Evolutionary conservation across 2,797 vertebrate species (phyloP).

Genomic region (Diglossa cyanea): DNA sequence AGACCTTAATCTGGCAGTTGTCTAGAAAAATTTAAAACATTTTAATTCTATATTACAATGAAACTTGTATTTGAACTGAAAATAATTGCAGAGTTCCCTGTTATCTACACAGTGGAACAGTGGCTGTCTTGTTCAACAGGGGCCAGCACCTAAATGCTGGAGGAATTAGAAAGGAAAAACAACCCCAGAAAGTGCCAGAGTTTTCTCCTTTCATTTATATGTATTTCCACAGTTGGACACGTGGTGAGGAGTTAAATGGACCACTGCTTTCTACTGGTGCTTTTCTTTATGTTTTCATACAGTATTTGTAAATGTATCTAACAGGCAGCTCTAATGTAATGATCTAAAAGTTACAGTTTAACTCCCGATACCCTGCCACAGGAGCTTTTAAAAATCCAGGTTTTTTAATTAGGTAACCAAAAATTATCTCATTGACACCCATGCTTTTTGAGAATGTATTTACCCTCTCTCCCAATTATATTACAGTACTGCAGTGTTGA

Average conservation of each 20-base stretch:
- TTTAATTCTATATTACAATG: not conserved
- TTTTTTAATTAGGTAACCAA: not conserved
- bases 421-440: not conserved
- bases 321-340: not conserved
- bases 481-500: not conserved
- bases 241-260: not conserved
- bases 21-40: not conserved
- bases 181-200: not conserved
- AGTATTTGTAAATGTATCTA: not conserved
- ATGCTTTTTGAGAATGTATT: not conserved
- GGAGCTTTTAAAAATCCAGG: not conserved
- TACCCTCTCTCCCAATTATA: not conserved
- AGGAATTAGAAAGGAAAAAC: not conserved
- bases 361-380: not conserved
- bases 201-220: fast-evolving
- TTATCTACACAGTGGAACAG: not conserved
- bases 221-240: not conserved
- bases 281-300: not conserved
- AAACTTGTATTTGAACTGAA: not conserved
- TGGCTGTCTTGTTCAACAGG: not conserved
- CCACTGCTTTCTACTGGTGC: not conserved
- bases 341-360: not conserved
- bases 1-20: not conserved
- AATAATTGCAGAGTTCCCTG: not conserved
- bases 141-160: not conserved